Evolutionary conservation across 2,797 vertebrate species (phyloP).

Genomic region (Coilia nasus): DNA sequence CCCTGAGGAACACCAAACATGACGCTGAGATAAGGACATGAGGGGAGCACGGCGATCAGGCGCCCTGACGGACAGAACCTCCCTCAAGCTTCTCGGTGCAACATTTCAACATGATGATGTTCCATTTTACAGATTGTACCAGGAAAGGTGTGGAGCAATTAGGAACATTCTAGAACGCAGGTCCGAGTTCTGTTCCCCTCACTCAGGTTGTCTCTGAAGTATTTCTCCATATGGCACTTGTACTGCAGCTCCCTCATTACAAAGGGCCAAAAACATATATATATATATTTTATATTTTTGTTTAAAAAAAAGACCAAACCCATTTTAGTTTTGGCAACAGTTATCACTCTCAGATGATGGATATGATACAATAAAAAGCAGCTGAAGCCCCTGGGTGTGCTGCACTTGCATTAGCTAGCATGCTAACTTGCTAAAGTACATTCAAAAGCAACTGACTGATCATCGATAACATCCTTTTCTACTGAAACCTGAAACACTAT

Average conservation of each 20-base stretch:
- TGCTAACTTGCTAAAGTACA: conserved; percentile 43
- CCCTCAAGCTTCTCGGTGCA: background rate
- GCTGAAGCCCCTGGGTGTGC: conserved; percentile 41
- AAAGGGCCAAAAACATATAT: background rate
- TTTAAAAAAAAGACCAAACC: background rate
- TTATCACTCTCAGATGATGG: background rate
- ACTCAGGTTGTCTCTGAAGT: background rate
- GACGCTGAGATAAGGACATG: background rate
- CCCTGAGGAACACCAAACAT: background rate
- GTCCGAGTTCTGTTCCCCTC: background rate
- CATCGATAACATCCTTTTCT: conserved; percentile 20
- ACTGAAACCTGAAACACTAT: conserved; percentile 8
- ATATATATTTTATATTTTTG: too few species aligned
- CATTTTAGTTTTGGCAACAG: background rate
- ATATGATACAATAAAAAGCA: conserved; percentile 28
- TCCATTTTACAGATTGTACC: conserved; percentile 2
- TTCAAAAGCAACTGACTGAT: conserved; percentile 36
- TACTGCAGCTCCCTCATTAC: background rate
- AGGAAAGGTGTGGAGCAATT: background rate
- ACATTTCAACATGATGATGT: background rate
- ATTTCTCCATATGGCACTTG: background rate
- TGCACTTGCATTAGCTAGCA: conserved; percentile 34
- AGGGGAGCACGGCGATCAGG: background rate
- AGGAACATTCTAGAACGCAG: background rate
- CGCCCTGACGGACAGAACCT: background rate